Percentiles rank a stretch among this genome's conserved stretches.
Conservation (phyloP, 2,113 vertebrate species). For the Acrocephalus arundinaceus region DNA sequence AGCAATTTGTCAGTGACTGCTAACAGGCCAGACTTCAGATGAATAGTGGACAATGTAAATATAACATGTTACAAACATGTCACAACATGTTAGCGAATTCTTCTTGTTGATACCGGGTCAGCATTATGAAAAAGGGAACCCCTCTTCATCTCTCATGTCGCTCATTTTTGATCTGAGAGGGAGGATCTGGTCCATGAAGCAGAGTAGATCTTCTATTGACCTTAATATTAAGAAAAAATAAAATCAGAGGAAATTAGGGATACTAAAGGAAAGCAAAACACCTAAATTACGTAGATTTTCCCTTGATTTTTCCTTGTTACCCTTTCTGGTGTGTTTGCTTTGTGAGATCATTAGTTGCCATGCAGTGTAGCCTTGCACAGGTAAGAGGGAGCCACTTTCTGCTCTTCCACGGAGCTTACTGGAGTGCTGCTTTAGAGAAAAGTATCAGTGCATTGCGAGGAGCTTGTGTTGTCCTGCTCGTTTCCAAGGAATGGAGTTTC, state of each 20-base stretch:
- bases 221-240: background rate
- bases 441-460: fast-evolving
- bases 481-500: background rate
- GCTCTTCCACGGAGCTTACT: fast-evolving
- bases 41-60: background rate
- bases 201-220: background rate
- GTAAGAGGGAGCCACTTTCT: background rate
- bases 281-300: background rate
- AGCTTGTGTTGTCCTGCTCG: background rate
- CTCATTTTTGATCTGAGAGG: background rate
- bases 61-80: background rate
- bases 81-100: background rate
- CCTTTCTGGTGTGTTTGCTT: background rate
- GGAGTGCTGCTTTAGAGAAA: background rate
- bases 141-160: background rate
- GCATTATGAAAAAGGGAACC: fast-evolving
- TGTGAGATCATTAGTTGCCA: background rate
- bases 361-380: background rate
- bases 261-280: background rate
- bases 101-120: background rate
- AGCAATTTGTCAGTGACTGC: background rate
- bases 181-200: background rate
- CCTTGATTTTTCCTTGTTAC: background rate
- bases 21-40: background rate
- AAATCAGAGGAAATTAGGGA: background rate